These are phyloP conservation scores for Coregonus clupeaformis DNA, from an alignment of 2,113 vertebrate species.

Conservation along the genomic window DNA sequence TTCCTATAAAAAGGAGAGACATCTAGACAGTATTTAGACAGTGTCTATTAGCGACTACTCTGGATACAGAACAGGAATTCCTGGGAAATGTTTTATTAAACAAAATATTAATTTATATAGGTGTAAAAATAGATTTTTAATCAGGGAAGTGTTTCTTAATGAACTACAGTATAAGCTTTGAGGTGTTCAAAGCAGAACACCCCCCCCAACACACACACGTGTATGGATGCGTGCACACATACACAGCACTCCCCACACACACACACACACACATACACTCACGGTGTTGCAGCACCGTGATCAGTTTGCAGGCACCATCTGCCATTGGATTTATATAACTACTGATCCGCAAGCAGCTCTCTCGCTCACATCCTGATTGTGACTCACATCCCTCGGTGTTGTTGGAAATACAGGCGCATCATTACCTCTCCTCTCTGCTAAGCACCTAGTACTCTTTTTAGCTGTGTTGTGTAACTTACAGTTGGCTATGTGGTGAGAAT, in stretches of 20 bases:
- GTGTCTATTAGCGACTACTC: not conserved
- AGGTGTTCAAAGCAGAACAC: conserved; percentile 37
- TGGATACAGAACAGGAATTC: conserved; percentile 22
- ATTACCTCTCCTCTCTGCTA: conserved; percentile 13
- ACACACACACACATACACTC: conserved; percentile 14
- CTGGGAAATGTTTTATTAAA: conserved; percentile 39
- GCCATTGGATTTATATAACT: conserved; percentile 43
- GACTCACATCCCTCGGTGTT: conserved; percentile 39
- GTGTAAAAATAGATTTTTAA: too few species aligned
- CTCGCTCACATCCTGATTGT: conserved; percentile 16
- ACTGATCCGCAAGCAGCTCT: conserved; percentile 39
- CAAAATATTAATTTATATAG: not conserved
- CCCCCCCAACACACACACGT: conserved; percentile 21
- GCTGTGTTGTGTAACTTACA: conserved; percentile 8
- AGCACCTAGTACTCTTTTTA: conserved; percentile 10
- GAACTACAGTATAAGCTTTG: conserved; percentile 43
- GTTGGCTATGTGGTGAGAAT: conserved; percentile 37
- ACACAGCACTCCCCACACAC: conserved; percentile 5
- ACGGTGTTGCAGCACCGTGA: conserved; percentile 27
- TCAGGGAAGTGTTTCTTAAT: conserved; percentile 50
- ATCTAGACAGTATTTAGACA: too few species aligned
- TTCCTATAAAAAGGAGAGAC: too few species aligned
- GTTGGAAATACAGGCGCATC: conserved; percentile 15
- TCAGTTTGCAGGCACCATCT: conserved; percentile 40
- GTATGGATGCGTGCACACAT: not conserved